Evolutionary conservation across 2,888 invertebrate genomes (phyloP), one percentile per base, ranked within the genome.

Genomic region (Nephrotoma guestfalica): DNA sequence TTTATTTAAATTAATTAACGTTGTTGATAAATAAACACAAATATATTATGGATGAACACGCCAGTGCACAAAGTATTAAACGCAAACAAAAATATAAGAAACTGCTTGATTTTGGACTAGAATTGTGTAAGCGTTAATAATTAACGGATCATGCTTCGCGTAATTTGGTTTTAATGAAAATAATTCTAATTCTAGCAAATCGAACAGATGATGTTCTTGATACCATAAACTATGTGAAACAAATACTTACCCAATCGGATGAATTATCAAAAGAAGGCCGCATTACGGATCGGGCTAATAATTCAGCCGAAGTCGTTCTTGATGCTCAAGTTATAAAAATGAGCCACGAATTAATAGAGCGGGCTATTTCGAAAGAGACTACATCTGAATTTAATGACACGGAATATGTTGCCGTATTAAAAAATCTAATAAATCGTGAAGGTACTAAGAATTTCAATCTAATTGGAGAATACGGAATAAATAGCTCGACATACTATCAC

Each of bases 261-360:
- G 87, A 89, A 2, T 89, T 90, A 2, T 89, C 89, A 11, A 88
- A 88, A 7, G 89, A 90, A 87, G 89, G 89, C 4, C 89, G 89
- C 11, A 88, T 89, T 9, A 89, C 89, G 4, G 89, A 90, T 18
- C 89, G 89, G 2, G 88, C 89, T 0, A 90, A 91, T 43, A 91
- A 92, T 88, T 88, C 91, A 7, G 89, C 90, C 2, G 91, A 91
- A 88, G 89, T 91, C 6, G 90, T 91, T 2, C 89, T 90, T 87
- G 91, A 92, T 88, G 91, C 92, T 1, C 90, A 92, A 87, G 89
- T 91, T 0, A 88, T 91, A 0, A 89, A 90, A 85, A 90, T 91
- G 87, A 90, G 90, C 86, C 90, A 90, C 88, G 91, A 91, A 86
- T 88, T 91, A 0, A 88, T 91, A 4, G 89, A 89, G 0, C 71